These are phyloP conservation scores for Crocuta crocuta DNA, from an alignment of 2,113 vertebrate species.

Conservation along the genomic window DNA sequence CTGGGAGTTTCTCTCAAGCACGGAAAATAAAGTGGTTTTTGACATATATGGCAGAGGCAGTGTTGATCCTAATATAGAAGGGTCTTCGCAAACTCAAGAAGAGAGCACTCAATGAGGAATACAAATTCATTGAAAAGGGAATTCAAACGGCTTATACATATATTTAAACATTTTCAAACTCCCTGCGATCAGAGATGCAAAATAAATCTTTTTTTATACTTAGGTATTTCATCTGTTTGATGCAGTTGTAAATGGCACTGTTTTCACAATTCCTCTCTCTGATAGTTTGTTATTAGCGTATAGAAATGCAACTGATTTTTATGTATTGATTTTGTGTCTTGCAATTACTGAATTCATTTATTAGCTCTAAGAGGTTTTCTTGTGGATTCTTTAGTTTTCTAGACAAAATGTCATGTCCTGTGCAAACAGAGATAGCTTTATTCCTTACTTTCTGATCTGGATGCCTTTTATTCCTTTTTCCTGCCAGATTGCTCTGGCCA, in stretches of 20 bases:
- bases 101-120: not conserved
- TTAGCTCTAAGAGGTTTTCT: not conserved
- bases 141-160: not conserved
- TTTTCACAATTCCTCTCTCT: not conserved
- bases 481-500: not conserved
- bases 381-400: not conserved
- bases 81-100: not conserved
- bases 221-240: not conserved
- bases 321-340: not conserved
- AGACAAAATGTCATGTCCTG: not conserved
- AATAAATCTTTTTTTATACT: not conserved
- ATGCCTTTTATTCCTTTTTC: not conserved
- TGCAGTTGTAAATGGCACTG: not conserved
- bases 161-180: not conserved
- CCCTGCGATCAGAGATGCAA: not conserved
- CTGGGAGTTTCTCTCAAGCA: slow-evolving; percentile 12
- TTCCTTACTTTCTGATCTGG: not conserved
- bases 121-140: not conserved
- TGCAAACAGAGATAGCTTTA: not conserved
- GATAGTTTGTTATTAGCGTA: not conserved
- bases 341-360: not conserved
- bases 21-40: not conserved
- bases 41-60: not conserved
- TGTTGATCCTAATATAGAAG: not conserved
- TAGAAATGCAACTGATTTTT: not conserved